These are phyloP conservation scores for Mya arenaria DNA, from an alignment of 1,140 invertebrate species.

Conservation along the genomic window DNA sequence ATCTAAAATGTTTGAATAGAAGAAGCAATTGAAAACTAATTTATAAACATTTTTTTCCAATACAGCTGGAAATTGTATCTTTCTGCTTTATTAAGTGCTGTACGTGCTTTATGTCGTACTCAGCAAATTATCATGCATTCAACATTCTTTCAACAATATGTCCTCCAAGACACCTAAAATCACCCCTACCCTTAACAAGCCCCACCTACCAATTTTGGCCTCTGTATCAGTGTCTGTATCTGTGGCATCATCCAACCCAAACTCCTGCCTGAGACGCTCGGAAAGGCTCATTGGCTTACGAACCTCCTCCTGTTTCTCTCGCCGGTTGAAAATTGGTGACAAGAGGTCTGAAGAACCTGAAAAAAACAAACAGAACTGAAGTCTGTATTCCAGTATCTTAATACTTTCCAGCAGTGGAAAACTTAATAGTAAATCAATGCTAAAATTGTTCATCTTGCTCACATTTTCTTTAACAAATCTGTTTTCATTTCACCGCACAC, in stretches of 20 bases:
- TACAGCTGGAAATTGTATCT: not conserved
- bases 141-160: not conserved
- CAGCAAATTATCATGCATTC: not conserved
- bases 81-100: not conserved
- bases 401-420: too few relatives aligned
- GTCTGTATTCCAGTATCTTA: too few relatives aligned
- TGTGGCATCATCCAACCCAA: conserved; percentile 88
- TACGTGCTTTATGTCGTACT: not conserved
- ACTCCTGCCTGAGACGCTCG: conserved; percentile 87
- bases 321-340: conserved; percentile 51
- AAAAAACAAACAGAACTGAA: too few relatives aligned
- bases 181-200: not conserved
- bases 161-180: not conserved
- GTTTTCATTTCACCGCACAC: too few relatives aligned
- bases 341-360: conserved; percentile 52
- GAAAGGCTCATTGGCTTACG: conserved; percentile 84
- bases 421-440: too few relatives aligned
- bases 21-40: not conserved
- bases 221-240: conserved; percentile 81
- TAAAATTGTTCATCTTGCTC: too few relatives aligned
- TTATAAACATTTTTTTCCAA: not conserved
- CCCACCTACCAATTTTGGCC: conserved; percentile 41
- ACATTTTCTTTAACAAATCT: too few relatives aligned
- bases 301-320: conserved; percentile 48
- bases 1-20: too few relatives aligned